Evolutionary conservation across 2,888 invertebrate species (phyloP), one percentile per base, ranked within the genome.

Genomic region (Cordilura impudica): DNA sequence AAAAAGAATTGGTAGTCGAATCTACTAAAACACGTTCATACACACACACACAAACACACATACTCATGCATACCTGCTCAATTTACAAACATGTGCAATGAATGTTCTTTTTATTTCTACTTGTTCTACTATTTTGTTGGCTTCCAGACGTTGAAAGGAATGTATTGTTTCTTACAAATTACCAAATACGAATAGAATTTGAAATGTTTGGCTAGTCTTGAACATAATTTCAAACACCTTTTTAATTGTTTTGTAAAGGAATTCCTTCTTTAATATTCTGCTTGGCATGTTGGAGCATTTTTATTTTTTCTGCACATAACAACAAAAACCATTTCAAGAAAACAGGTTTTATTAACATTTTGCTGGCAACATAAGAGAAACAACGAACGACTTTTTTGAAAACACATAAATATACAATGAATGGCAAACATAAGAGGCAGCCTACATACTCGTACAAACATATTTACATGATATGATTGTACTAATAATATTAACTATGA

Each of bases 71-170:
- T 77, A 76, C 79, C 77, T 75, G 72, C 81, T 81, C 82, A 81
- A 81, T 82, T 80, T 81, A 82, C 71, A 79, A 82, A 70, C 81
- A 81, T 75, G 79, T 76, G 78, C 81, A 79, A 74, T 78, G 63
- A 56, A 58, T 58, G 8, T 60, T 69, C 56, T 56, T 56, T 16
- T 49, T 31, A 45, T 47, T 43, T n/a, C 49, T 29, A 21, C 10
- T 12, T 47, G 61, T 16, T 39, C 43, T 43, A 56, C 51, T 8
- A 43, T 75, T 12, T 31, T 29, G 21, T 63, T 71, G 4, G n/a
- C n/a, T n/a, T n/a, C n/a, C n/a, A n/a, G n/a, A n/a, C n/a, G n/a
- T n/a, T n/a, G n/a, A n/a, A n/a, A n/a, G n/a, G n/a, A n/a, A n/a
- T n/a, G n/a, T n/a, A n/a, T n/a, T n/a, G n/a, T n/a, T n/a, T n/a